Evolutionary conservation across 2,797 vertebrate species (phyloP).

Genomic region (Tragelaphus oryx): DNA sequence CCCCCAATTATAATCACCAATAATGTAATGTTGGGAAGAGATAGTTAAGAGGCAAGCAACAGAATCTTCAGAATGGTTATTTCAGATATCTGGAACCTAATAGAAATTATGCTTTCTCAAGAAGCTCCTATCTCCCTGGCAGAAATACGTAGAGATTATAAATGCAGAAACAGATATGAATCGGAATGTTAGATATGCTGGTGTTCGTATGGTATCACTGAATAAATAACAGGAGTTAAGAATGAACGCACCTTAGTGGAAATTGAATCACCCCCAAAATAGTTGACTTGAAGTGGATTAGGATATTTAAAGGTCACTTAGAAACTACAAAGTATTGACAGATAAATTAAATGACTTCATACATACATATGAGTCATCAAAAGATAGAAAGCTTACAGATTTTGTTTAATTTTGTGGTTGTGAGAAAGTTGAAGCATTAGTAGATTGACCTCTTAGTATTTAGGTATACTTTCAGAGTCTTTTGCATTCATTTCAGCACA

Average conservation of each 20-base stretch:
- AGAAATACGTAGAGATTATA: not conserved
- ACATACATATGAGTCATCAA: not conserved
- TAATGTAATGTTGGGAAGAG: not conserved
- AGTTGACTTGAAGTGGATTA: not conserved
- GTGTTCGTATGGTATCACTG: not conserved
- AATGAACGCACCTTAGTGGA: not conserved
- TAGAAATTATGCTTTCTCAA: not conserved
- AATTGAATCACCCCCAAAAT: not conserved
- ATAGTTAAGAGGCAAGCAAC: not conserved
- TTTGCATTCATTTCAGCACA: not conserved
- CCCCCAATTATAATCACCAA: not conserved
- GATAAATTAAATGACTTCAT: not conserved
- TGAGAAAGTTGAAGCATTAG: not conserved
- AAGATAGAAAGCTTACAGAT: not conserved
- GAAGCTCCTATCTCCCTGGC: not conserved
- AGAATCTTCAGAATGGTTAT: not conserved
- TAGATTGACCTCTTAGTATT: not conserved
- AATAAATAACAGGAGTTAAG: not conserved
- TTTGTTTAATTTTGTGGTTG: slow-evolving; percentile 3
- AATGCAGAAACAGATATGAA: not conserved
- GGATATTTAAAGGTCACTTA: not conserved
- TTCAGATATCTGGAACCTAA: not conserved
- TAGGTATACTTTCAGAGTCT: not conserved
- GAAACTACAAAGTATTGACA: not conserved
- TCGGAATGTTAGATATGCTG: not conserved